A percentile compares a stretch with the other conserved stretches of the same genome.
phyloP scores from a whole-genome alignment of 2,888 invertebrate genomes.

The Drosophila meridiana region DNA sequence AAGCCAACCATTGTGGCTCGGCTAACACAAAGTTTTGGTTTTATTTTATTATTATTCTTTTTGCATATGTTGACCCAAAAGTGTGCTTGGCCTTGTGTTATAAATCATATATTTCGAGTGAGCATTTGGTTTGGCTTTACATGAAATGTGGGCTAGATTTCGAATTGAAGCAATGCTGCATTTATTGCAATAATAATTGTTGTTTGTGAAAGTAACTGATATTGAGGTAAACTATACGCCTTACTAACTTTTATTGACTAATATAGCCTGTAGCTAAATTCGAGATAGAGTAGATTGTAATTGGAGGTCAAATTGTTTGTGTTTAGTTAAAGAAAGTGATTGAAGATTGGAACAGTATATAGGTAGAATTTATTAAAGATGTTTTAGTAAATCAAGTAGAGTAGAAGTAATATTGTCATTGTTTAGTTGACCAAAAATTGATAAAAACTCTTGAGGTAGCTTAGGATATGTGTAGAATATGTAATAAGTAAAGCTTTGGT shows the following conservation, averaged over 20 bases:
- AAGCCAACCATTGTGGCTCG: slow-evolving; percentile 15
- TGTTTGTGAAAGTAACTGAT: not conserved
- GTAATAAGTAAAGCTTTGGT: not conserved
- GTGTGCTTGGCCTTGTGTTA: not conserved
- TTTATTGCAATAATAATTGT: slow-evolving; percentile 2
- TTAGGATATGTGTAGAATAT: not conserved
- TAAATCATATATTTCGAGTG: slow-evolving; percentile 11
- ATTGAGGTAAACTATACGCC: not conserved
- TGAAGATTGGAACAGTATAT: too few relatives aligned
- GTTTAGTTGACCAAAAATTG: not conserved
- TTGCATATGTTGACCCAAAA: slow-evolving; percentile 6
- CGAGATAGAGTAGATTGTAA: not conserved
- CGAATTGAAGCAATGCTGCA: not conserved
- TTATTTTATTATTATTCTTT: slow-evolving; percentile 10
- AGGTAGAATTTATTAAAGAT: too few relatives aligned
- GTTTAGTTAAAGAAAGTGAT: not conserved
- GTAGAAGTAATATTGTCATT: not conserved
- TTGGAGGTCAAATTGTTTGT: not conserved
- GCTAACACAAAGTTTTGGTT: not conserved
- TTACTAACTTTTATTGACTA: not conserved
- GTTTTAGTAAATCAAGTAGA: too few relatives aligned
- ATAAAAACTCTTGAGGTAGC: not conserved
- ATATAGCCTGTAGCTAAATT: too few relatives aligned
- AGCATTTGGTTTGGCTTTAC: not conserved
- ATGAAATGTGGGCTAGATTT: not conserved